phyloP scores from a whole-genome alignment of 2,797 vertebrate species.

The Myotis myotis region DNA sequence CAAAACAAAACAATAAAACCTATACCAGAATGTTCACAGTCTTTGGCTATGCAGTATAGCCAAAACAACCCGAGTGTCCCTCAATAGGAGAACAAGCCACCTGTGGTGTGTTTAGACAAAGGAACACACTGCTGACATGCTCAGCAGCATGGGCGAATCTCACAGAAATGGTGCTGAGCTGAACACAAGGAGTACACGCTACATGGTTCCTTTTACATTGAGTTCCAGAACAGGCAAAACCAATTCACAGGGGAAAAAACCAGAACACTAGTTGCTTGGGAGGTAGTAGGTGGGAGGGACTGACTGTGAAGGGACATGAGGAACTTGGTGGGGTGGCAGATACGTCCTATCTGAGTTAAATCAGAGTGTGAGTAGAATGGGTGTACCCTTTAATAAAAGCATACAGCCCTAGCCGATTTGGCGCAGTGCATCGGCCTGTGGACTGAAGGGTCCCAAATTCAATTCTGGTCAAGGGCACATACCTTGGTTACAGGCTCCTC shows the following conservation, averaged over 20 bases:
- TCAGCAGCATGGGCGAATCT: not conserved
- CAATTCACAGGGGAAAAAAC: not conserved
- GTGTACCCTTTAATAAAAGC: not conserved
- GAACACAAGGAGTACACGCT: not conserved
- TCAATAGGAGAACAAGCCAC: not conserved
- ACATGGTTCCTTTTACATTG: not conserved
- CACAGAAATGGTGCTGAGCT: not conserved
- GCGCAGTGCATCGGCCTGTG: too few species aligned
- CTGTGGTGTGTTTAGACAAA: not conserved
- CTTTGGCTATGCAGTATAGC: not conserved
- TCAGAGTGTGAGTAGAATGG: not conserved
- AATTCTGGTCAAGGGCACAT: too few species aligned
- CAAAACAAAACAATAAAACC: not conserved
- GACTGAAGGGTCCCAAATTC: too few species aligned
- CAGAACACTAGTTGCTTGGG: not conserved
- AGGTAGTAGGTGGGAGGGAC: not conserved
- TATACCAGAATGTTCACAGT: not conserved
- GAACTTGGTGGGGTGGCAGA: not conserved
- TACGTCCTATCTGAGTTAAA: not conserved
- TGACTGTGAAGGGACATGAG: not conserved
- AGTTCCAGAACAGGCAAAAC: not conserved
- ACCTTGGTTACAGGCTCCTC: too few species aligned
- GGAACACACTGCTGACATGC: not conserved
- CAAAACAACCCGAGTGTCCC: not conserved
- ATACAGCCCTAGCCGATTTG: not conserved